Percentiles rank a stretch among this genome's conserved stretches.
phyloP scores from a whole-genome alignment of 2,113 vertebrate genomes.

The Aleadryas rufinucha region DNA sequence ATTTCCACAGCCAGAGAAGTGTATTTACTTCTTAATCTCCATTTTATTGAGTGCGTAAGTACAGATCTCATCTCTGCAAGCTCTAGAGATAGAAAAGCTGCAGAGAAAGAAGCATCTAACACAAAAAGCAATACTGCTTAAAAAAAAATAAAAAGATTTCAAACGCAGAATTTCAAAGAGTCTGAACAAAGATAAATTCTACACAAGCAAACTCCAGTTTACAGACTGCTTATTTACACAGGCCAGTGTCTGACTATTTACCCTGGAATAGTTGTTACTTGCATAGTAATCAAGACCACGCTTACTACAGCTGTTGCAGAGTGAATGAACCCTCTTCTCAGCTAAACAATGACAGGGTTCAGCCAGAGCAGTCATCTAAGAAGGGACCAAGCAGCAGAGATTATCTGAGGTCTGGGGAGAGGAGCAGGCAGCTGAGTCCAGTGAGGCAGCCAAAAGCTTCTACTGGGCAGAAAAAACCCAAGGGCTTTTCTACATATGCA shows the following conservation, averaged over 20 bases:
- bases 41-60: neutral
- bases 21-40: neutral
- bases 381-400: neutral
- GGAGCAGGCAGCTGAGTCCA: neutral
- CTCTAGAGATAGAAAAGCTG: neutral
- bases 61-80: neutral
- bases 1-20: neutral
- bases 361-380: neutral
- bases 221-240: conserved; percentile 19
- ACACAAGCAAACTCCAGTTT: neutral
- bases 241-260: conserved; percentile 11
- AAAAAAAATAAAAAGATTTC: neutral
- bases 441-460: neutral
- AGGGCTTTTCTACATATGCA: neutral
- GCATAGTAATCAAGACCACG: conserved; percentile 48
- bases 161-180: neutral
- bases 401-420: neutral
- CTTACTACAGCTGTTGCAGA: conserved; percentile 42
- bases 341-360: neutral
- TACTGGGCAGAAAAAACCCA: neutral
- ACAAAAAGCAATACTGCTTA: neutral
- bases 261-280: conserved; percentile 50
- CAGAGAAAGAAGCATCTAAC: neutral
- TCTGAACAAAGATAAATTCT: neutral
- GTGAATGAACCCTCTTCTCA: conserved; percentile 48